Conservation (phyloP, 2,888 invertebrate genomes). For the Cephus spinipes region DNA sequence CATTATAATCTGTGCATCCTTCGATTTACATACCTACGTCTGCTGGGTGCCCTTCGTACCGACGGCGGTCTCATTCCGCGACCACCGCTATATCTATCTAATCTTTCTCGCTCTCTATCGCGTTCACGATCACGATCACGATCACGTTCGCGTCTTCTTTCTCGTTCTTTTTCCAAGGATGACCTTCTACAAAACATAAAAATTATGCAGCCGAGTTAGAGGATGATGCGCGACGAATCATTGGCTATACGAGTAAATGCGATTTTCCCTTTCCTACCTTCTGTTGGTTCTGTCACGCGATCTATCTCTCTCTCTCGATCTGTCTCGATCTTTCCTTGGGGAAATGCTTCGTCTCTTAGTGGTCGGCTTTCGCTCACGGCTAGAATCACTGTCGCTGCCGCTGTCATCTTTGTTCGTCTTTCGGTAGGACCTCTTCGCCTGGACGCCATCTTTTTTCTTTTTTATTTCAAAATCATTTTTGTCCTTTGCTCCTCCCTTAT, state of each 20-base stretch:
- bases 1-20: too few relatives aligned
- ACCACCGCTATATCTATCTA: constrained; percentile 59
- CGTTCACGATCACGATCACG: constrained; percentile 55
- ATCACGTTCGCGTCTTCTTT: constrained; percentile 44
- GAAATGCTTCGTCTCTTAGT: constrained; percentile 58
- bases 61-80: constrained; percentile 65
- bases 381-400: constrained; percentile 70
- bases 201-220: background rate
- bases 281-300: constrained; percentile 62
- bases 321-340: constrained; percentile 63
- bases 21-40: constrained; percentile 55
- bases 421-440: constrained; percentile 90
- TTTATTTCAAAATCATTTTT: constrained; percentile 77
- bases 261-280: constrained; percentile 39
- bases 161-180: constrained; percentile 60
- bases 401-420: constrained; percentile 85
- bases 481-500: constrained; percentile 59
- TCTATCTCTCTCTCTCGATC: constrained; percentile 62
- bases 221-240: too few relatives aligned
- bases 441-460: constrained; percentile 83
- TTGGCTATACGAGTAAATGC: too few relatives aligned
- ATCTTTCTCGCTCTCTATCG: constrained; percentile 58
- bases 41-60: constrained; percentile 57
- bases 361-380: constrained; percentile 70
- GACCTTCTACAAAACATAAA: constrained; percentile 45